These are phyloP conservation scores for Aphyosemion australe DNA, from an alignment of 2,113 vertebrate genomes.

Conservation along the genomic window DNA sequence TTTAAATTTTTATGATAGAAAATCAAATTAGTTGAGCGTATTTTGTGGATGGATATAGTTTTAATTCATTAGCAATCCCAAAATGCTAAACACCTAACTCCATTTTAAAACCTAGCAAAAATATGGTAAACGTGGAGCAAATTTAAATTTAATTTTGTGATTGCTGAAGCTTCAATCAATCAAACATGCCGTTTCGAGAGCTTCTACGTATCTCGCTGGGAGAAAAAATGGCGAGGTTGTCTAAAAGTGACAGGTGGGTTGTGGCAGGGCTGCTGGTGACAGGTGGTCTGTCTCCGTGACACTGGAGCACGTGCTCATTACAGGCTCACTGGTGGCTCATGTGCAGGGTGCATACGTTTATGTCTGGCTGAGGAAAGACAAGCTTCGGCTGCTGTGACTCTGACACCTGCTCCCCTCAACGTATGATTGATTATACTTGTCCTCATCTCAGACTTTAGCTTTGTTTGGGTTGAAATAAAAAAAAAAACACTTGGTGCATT, in stretches of 20 bases:
- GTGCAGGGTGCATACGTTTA: conserved; percentile 21
- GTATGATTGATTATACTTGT: background rate
- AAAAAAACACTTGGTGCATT: background rate
- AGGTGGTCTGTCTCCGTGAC: conserved; percentile 46
- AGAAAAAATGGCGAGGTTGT: conserved; percentile 6
- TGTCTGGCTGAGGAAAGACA: background rate
- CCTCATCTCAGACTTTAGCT: background rate
- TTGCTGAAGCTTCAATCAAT: conserved; percentile 25
- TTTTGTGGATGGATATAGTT: too few relatives aligned
- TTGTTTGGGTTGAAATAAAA: conserved; percentile 3
- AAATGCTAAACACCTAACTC: too few relatives aligned
- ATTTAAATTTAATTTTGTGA: conserved; percentile 12
- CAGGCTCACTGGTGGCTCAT: background rate
- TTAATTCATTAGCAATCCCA: background rate
- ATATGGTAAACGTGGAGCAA: background rate
- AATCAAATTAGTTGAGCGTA: background rate
- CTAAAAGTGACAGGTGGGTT: conserved; percentile 43
- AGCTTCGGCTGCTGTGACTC: background rate
- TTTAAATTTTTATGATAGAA: too few relatives aligned
- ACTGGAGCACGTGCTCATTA: conserved; percentile 28
- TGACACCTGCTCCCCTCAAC: background rate
- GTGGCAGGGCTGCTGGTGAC: conserved; percentile 38
- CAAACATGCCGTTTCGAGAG: conserved; percentile 17
- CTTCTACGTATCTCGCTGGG: background rate
- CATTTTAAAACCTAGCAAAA: too few relatives aligned